phyloP scores from a whole-genome alignment of 2,113 vertebrate genomes.

The Brachirus orientalis region DNA sequence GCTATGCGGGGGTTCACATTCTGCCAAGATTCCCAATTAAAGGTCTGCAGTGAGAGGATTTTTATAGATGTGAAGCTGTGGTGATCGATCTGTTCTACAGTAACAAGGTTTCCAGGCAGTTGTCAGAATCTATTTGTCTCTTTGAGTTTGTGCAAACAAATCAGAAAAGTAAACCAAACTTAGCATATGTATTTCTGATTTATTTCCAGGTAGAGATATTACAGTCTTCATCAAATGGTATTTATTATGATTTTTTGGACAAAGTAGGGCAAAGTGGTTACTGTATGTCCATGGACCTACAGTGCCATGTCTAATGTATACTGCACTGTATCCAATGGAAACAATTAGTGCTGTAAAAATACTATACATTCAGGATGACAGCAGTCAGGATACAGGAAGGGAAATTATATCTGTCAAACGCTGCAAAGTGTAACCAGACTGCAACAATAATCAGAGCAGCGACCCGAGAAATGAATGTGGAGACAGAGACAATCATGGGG shows the following conservation, averaged over 20 bases:
- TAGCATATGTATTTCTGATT: constrained; percentile 11
- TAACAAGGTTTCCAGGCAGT: constrained; percentile 40
- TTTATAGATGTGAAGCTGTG: constrained; percentile 24
- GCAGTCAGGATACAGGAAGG: constrained; percentile 42
- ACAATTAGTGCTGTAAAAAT: constrained; percentile 37
- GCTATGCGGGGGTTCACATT: constrained; percentile 22
- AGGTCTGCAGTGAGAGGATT: constrained; percentile 37
- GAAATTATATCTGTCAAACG: constrained; percentile 48
- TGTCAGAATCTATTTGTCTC: constrained; percentile 7
- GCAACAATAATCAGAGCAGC: constrained; percentile 48
- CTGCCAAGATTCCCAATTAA: constrained; percentile 57
- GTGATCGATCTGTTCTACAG: constrained; percentile 28
- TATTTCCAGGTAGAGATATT: constrained; percentile 11
- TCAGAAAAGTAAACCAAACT: constrained; percentile 8
- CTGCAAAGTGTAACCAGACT: constrained; percentile 64
- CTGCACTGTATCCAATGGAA: constrained; percentile 40
- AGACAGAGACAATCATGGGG: constrained; percentile 43
- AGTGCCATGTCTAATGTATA: constrained; percentile 31
- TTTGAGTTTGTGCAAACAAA: constrained; percentile 14
- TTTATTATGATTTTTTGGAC: constrained; percentile 4
- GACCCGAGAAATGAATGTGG: constrained; percentile 43
- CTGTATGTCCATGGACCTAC: constrained; percentile 21
- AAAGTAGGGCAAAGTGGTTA: constrained; percentile 27
- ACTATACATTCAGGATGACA: constrained; percentile 34
- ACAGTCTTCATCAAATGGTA: neutral